Base-by-base conservation (phyloP, 2,888 invertebrate genomes). In the Rhopalosiphum nymphaeae region DNA sequence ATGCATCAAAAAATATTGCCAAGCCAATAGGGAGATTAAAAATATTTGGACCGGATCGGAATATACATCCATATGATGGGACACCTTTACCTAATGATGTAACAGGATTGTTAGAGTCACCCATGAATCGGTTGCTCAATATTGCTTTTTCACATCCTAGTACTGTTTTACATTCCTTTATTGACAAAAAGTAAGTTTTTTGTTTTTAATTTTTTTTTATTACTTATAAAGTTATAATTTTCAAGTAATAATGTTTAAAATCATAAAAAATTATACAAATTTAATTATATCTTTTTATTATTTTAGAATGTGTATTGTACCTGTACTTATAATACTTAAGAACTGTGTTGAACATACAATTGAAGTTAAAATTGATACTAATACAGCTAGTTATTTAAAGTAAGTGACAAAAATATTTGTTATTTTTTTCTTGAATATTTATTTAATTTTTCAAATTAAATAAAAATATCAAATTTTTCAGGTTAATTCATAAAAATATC, bases 271-370 rank as follows among this genome's bases (percentile, higher is more conserved):
- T 78, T 9, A 21, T 78, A 21, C 21, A 78, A 42, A 78, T 78
- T 4, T 78, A 36, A 36, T 36, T 0, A 78, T 78, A 91, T 46
- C 0, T 44, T 91, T 89, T 88, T 67, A 89, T 90, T 93, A 95
- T 67, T 95, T 9, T 94, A 96, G 96, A 95, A 95, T 97, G 94
- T 98, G 98, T 95, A 96, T 97, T 95, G 96, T 98, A 95, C 97
- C 97, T 46, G 97, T 98, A 5, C 96, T 96, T 94, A 96, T 98
- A 95, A 96, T 97, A 95, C 96, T 97, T 95, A 97, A 97, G 94
- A 97, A 97, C 95, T 97, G 97, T 95, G 97, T 97, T 93, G 96
- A 96, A 94, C 96, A 96, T 92, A 96, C 96, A 26, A 96, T 97
- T 42, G 96, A 96, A 94, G 97, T 97, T 49, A 97, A 96, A 95